phyloP scores from a whole-genome alignment of 2,797 vertebrate species.

The Hypotaenidia okinawae region DNA sequence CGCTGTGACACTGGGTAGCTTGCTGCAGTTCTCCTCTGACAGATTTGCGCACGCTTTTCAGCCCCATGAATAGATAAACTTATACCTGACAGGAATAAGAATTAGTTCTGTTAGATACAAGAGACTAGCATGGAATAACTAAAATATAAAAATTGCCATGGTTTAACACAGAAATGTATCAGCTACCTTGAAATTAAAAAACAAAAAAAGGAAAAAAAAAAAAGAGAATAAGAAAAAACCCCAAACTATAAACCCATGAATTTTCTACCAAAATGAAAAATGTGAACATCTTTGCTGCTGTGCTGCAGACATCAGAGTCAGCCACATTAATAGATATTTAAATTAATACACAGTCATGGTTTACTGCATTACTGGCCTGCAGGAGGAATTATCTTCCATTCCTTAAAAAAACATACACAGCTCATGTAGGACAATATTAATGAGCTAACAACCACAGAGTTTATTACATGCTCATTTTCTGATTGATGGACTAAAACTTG shows the following conservation, averaged over 20 bases:
- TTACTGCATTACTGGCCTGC: background rate
- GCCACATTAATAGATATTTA: background rate
- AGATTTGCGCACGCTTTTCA: conserved; percentile 84
- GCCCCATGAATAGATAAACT: conserved; percentile 94
- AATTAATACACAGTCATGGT: conserved; percentile 1
- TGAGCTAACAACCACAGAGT: background rate
- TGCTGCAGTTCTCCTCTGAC: conserved; percentile 81
- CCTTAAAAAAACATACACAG: background rate
- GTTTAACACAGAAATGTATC: background rate
- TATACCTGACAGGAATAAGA: conserved; percentile 82
- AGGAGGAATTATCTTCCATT: background rate
- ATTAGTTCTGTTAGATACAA: conserved; percentile 49
- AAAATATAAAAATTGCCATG: background rate
- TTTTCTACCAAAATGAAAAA: conserved; percentile 20
- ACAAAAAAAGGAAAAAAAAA: too few relatives aligned
- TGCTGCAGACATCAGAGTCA: background rate
- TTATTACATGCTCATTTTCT: background rate
- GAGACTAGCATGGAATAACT: background rate
- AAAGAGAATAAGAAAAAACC: too few relatives aligned
- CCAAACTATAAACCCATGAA: background rate
- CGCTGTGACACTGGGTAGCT: conserved; percentile 76
- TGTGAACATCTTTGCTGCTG: background rate
- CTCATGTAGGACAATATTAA: background rate
- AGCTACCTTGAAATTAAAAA: background rate
- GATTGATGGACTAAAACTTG: background rate